A percentile compares a stretch with the other conserved stretches of the same genome.
phyloP scores from a whole-genome alignment of 2,113 vertebrate genomes.

The Poicephalus meyeri region DNA sequence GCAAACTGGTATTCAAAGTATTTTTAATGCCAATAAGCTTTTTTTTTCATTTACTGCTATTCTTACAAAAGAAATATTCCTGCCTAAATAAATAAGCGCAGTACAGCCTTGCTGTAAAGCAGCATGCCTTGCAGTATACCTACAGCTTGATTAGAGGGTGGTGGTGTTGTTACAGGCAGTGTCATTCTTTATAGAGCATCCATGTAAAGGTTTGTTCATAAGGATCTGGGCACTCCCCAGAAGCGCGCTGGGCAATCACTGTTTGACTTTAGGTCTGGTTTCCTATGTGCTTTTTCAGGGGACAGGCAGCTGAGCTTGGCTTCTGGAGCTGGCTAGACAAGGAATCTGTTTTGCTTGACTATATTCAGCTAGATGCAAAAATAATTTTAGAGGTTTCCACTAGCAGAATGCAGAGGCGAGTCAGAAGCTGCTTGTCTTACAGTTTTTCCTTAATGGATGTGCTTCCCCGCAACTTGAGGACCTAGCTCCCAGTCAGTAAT shows the following conservation, averaged over 20 bases:
- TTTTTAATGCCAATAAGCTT: neutral
- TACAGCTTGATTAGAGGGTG: neutral
- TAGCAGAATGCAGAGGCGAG: neutral
- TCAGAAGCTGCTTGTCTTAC: neutral
- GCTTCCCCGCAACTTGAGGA: neutral
- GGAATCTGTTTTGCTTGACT: neutral
- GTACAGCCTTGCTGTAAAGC: neutral
- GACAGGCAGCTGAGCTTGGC: neutral
- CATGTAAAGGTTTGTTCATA: neutral
- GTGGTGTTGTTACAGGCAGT: neutral
- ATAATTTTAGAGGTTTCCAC: neutral
- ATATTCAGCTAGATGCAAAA: neutral
- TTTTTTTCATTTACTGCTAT: neutral
- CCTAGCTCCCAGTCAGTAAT: neutral
- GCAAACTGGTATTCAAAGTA: neutral
- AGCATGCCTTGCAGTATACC: neutral
- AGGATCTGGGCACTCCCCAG: neutral
- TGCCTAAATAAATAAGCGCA: neutral
- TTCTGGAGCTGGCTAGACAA: neutral
- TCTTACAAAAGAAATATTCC: neutral
- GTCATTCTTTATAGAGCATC: neutral
- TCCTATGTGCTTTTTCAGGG: neutral
- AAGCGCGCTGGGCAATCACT: fast-evolving
- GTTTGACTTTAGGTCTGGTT: neutral
- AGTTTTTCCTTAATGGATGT: neutral